Evolutionary conservation across 92 coral and sea anemone species (phyloP).

Genomic region (Siderastrea radians): DNA sequence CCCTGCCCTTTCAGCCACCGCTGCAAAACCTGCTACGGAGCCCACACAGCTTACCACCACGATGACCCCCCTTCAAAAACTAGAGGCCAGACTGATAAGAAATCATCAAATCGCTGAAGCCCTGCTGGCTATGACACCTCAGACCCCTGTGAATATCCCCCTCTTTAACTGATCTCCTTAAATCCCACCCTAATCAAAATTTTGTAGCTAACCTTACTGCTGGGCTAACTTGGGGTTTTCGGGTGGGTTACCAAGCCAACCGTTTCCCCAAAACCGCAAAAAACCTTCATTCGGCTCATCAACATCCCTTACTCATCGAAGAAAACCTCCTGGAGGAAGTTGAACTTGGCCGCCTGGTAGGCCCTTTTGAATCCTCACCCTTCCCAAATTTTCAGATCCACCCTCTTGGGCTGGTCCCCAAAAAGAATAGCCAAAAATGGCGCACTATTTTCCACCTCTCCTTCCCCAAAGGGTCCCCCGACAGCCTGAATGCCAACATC

Average conservation of each 20-base stretch:
- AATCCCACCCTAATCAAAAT: not conserved
- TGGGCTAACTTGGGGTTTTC: not conserved
- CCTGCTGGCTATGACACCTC: not conserved
- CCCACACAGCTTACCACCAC: not conserved
- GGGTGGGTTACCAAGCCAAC: not conserved
- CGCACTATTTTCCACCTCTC: constrained; percentile 30
- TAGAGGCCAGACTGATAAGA: not conserved
- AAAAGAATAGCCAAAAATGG: constrained; percentile 8
- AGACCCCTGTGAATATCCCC: not conserved
- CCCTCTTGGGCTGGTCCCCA: constrained; percentile 25
- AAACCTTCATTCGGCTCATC: not conserved
- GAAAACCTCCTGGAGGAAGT: constrained; percentile 4
- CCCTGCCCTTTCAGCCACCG: not conserved
- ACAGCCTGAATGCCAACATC: not conserved
- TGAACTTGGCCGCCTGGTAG: not conserved
- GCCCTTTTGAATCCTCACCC: constrained; percentile 33
- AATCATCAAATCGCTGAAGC: not conserved
- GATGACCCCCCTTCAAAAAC: not conserved
- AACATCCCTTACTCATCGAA: not conserved
- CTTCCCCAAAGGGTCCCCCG: constrained; percentile 24
- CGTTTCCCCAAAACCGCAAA: not conserved
- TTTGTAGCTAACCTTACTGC: not conserved
- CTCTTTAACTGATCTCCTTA: not conserved
- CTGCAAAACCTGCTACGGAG: not conserved
- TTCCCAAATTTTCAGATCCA: constrained; percentile 18